These are phyloP conservation scores for Thymallus thymallus DNA, from an alignment of 2,113 vertebrate genomes.

Conservation along the genomic window DNA sequence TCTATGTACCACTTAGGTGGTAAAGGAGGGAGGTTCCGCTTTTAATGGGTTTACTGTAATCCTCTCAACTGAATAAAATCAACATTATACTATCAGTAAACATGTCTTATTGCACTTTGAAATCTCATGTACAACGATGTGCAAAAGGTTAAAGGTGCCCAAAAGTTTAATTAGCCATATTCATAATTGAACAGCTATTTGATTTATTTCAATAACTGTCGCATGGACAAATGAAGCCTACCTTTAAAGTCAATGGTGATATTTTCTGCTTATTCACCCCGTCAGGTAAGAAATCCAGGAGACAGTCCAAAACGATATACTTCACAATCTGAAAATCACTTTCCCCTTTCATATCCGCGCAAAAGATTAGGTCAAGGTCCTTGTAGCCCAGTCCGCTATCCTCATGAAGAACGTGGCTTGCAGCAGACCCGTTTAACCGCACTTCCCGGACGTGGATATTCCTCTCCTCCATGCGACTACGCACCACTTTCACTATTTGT, in stretches of 20 bases:
- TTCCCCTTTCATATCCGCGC: constrained; percentile 91
- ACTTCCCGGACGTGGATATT: constrained; percentile 89
- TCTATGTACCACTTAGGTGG: constrained; percentile 48
- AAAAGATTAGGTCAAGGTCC: constrained; percentile 98
- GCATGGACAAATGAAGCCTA: constrained; percentile 52
- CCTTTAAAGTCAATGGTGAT: constrained; percentile 92
- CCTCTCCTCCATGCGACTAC: constrained; percentile 89
- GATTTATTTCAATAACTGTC: not conserved
- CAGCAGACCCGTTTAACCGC: constrained; percentile 92
- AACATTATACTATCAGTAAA: constrained; percentile 57
- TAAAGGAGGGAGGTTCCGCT: constrained; percentile 43
- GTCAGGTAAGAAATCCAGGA: constrained; percentile 95
- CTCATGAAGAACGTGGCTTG: constrained; percentile 93
- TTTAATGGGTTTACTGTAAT: constrained; percentile 71
- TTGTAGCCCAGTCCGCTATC: constrained; percentile 96
- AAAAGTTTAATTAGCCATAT: not conserved
- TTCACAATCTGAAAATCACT: constrained; percentile 95
- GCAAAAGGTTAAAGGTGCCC: constrained; percentile 15
- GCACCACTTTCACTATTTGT: constrained; percentile 92
- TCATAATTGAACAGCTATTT: not conserved
- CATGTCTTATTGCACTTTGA: constrained; percentile 51
- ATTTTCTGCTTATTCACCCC: constrained; percentile 98
- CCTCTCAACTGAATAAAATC: constrained; percentile 66
- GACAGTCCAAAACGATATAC: constrained; percentile 95
- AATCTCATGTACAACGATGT: not conserved